Conservation (phyloP, 1,140 invertebrate genomes). For the Drosophila orosa region DNA sequence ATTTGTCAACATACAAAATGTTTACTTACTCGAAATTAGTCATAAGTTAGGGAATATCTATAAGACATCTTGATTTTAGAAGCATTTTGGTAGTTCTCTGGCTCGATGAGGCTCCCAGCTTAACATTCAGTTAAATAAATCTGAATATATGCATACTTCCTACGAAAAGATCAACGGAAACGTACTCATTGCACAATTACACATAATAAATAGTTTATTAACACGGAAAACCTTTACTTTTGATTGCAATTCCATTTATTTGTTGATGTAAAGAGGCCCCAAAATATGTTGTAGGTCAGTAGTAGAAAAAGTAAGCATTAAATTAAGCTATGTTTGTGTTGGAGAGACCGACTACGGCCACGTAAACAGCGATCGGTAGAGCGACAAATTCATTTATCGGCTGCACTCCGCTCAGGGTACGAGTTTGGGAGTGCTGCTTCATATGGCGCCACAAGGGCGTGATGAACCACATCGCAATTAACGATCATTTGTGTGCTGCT, state of each 20-base stretch:
- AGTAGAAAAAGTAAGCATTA: conserved; percentile 17
- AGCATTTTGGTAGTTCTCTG: not conserved
- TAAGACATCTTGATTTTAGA: not conserved
- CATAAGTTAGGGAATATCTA: conserved; percentile 3
- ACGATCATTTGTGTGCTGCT: not conserved
- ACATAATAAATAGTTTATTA: conserved; percentile 3
- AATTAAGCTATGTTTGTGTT: conserved; percentile 13
- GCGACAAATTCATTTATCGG: conserved; percentile 10
- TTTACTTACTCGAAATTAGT: conserved; percentile 11
- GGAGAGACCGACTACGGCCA: conserved; percentile 15
- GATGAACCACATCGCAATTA: not conserved
- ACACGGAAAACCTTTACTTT: not conserved
- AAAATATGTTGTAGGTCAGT: too few species aligned
- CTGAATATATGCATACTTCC: not conserved
- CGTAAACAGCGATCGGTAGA: conserved; percentile 29
- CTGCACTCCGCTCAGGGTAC: conserved; percentile 32
- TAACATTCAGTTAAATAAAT: too few species aligned
- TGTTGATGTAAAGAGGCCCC: not conserved
- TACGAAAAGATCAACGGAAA: not conserved
- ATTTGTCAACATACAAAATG: conserved; percentile 1
- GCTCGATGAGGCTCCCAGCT: not conserved
- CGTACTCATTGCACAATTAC: not conserved
- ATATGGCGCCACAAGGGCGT: conserved; percentile 33
- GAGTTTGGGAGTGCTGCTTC: conserved; percentile 54
- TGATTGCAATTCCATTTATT: not conserved